Percentiles rank a stretch among this genome's conserved stretches.
These are phyloP conservation scores for Emydoidea blandingii DNA, from an alignment of 2,797 vertebrate genomes.

Conservation along the genomic window DNA sequence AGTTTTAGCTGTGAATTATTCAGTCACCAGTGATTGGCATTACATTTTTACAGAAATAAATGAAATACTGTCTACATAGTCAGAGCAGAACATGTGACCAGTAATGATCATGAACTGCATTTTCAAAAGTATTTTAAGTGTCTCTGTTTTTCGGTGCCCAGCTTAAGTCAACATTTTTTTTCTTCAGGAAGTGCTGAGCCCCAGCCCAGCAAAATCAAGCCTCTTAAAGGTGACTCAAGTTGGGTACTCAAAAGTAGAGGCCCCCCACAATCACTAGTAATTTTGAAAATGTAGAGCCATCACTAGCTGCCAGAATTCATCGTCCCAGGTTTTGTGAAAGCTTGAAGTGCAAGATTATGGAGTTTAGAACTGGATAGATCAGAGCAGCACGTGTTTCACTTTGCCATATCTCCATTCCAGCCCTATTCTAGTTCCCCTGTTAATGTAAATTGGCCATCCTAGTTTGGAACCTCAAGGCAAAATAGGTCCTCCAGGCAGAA, in stretches of 20 bases:
- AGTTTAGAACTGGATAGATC: background rate
- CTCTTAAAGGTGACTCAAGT: background rate
- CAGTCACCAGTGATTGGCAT: background rate
- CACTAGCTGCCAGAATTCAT: background rate
- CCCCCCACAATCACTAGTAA: background rate
- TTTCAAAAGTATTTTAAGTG: background rate
- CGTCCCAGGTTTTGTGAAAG: background rate
- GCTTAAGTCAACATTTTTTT: background rate
- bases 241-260: background rate
- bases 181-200: background rate
- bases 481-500: background rate
- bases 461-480: background rate
- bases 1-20: background rate
- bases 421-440: background rate
- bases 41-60: background rate
- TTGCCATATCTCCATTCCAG: background rate
- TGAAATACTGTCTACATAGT: background rate
- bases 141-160: background rate
- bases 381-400: background rate
- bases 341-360: background rate
- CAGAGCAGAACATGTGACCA: background rate
- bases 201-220: background rate
- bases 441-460: background rate
- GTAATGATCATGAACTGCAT: background rate
- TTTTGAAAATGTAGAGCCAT: background rate